Percentiles rank a stretch among this genome's conserved stretches.
phyloP scores from a whole-genome alignment of 2,888 invertebrate species.

The Plagiodera versicolora region DNA sequence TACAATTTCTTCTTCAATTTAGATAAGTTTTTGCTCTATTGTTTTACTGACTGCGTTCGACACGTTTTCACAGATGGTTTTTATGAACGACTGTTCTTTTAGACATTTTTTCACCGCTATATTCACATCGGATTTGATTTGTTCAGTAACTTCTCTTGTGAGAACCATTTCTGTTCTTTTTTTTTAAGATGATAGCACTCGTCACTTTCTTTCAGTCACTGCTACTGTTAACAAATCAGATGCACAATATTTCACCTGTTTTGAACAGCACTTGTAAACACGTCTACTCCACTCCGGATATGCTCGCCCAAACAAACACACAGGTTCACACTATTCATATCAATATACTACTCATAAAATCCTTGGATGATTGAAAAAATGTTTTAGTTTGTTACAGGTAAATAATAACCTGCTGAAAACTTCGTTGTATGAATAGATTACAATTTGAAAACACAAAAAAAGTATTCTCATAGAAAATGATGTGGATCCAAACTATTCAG shows the following conservation, averaged over 20 bases:
- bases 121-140: background rate
- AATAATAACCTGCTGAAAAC: background rate
- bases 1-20: constrained; percentile 1
- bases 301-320: too few relatives aligned
- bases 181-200: background rate
- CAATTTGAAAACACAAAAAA: background rate
- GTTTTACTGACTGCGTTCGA: constrained; percentile 5
- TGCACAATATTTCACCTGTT: too few relatives aligned
- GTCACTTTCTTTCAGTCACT: too few relatives aligned
- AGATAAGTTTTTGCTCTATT: constrained; percentile 8
- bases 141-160: constrained; percentile 7
- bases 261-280: too few relatives aligned
- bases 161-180: constrained; percentile 6
- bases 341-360: too few relatives aligned
- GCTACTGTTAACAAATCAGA: too few relatives aligned
- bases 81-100: background rate
- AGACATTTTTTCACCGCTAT: background rate
- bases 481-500: constrained; percentile 11
- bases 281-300: too few relatives aligned
- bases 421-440: background rate
- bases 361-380: too few relatives aligned
- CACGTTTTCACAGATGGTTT: background rate
- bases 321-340: too few relatives aligned
- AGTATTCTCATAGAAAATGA: background rate
- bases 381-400: background rate